phyloP scores from a whole-genome alignment of 2,113 vertebrate genomes.

The Coturnix japonica region DNA sequence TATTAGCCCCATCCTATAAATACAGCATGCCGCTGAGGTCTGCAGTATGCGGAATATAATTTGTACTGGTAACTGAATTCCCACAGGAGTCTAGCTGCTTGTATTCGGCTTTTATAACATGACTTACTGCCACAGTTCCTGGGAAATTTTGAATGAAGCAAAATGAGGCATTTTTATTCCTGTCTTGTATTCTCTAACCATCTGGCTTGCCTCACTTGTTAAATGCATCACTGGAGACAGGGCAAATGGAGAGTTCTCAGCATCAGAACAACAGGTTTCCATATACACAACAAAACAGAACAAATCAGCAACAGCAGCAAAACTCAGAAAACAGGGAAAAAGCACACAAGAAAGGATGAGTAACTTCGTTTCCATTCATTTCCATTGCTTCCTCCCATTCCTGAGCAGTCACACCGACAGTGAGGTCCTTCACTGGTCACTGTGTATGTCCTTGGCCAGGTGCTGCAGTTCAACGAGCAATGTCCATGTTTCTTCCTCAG shows the following conservation, averaged over 20 bases:
- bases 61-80: slow-evolving; percentile 30
- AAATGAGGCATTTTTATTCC: slow-evolving; percentile 29
- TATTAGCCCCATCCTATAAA: not conserved
- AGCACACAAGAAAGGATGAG: not conserved
- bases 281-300: not conserved
- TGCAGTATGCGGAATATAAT: not conserved
- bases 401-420: not conserved
- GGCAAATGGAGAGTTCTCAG: not conserved
- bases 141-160: slow-evolving; percentile 39
- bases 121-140: slow-evolving; percentile 20
- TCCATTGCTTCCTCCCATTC: not conserved
- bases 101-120: not conserved
- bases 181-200: not conserved
- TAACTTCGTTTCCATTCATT: not conserved
- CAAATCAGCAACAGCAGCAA: too few relatives aligned
- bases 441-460: not conserved
- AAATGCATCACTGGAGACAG: not conserved
- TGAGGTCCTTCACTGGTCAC: not conserved
- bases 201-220: slow-evolving; percentile 29
- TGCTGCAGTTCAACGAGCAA: not conserved
- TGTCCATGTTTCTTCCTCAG: not conserved
- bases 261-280: not conserved
- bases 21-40: not conserved
- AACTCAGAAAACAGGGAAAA: not conserved
- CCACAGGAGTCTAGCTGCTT: not conserved